These are phyloP conservation scores for Pteria penguin DNA, from an alignment of 2,888 invertebrate species.

Conservation along the genomic window DNA sequence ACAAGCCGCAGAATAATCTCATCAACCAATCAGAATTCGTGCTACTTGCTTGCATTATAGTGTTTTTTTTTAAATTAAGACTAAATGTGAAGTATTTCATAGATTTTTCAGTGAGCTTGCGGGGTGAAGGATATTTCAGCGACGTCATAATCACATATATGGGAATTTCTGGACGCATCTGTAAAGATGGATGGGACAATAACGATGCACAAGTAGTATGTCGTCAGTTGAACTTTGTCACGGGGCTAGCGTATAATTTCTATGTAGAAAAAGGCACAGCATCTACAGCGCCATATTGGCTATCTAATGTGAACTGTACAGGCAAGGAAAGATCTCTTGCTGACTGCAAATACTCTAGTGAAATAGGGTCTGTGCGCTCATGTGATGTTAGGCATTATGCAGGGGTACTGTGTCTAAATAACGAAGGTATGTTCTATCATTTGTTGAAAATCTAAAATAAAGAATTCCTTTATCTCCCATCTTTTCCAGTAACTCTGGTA, in stretches of 20 bases:
- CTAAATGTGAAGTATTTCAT: neutral
- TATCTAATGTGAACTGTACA: slow-evolving; percentile 76
- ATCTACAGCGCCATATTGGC: slow-evolving; percentile 82
- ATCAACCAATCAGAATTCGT: neutral
- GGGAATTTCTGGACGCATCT: slow-evolving; percentile 63
- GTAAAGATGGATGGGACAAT: slow-evolving; percentile 67
- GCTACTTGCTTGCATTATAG: too few species aligned
- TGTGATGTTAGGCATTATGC: slow-evolving; percentile 57
- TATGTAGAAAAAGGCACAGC: slow-evolving; percentile 27
- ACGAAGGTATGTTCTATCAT: slow-evolving; percentile 63
- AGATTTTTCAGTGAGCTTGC: neutral
- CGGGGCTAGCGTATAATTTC: slow-evolving; percentile 56
- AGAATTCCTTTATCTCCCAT: too few species aligned
- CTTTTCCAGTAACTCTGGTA: too few species aligned
- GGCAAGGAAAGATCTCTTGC: slow-evolving; percentile 55
- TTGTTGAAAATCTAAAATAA: too few species aligned
- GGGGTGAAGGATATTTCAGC: slow-evolving; percentile 51
- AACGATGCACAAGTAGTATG: slow-evolving; percentile 63
- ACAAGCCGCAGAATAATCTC: too few species aligned
- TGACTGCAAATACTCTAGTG: slow-evolving; percentile 51
- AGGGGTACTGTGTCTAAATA: slow-evolving; percentile 63
- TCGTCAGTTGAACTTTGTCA: slow-evolving; percentile 57
- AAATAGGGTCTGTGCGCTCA: slow-evolving; percentile 49
- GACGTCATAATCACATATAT: slow-evolving; percentile 58
- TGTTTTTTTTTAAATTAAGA: too few species aligned